Evolutionary conservation across 2,888 invertebrate genomes (phyloP).

Genomic region (Andrena trimmerana): DNA sequence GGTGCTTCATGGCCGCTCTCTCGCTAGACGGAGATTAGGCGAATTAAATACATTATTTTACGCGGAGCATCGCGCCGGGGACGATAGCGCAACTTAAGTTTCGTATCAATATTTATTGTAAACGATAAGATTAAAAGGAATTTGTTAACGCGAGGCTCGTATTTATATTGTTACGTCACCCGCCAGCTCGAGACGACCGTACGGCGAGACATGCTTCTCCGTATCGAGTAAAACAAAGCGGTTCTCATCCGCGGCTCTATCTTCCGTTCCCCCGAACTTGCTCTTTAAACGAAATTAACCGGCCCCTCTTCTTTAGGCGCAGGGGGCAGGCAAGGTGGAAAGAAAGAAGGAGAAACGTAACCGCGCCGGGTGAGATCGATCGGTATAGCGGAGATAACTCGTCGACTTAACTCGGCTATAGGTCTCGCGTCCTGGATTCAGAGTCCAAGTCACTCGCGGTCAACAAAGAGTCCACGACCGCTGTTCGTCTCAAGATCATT

Average conservation of each 20-base stretch:
- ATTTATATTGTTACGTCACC: conserved; percentile 83
- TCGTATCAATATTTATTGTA: conserved; percentile 83
- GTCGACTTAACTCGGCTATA: too few relatives aligned
- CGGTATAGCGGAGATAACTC: too few relatives aligned
- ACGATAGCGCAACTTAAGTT: conserved; percentile 79
- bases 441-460: too few relatives aligned
- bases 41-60: conserved; percentile 79
- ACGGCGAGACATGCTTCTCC: conserved; percentile 66
- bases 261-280: background rate
- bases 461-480: too few relatives aligned
- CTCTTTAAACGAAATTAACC: background rate
- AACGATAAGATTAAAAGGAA: conserved; percentile 82
- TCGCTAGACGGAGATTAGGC: conserved; percentile 76
- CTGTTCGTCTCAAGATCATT: background rate
- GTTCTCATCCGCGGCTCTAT: conserved; percentile 71
- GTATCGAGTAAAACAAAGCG: conserved; percentile 76
- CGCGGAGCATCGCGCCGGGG: conserved; percentile 67
- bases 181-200: conserved; percentile 59
- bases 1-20: conserved; percentile 66
- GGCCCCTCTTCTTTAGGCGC: background rate
- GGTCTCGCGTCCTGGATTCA: too few relatives aligned
- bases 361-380: too few relatives aligned
- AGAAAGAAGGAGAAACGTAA: too few relatives aligned
- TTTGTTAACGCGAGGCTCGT: conserved; percentile 78
- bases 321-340: too few relatives aligned